These are phyloP conservation scores for Remorina albescens DNA, from an alignment of 2,797 vertebrate species.

Conservation along the genomic window DNA sequence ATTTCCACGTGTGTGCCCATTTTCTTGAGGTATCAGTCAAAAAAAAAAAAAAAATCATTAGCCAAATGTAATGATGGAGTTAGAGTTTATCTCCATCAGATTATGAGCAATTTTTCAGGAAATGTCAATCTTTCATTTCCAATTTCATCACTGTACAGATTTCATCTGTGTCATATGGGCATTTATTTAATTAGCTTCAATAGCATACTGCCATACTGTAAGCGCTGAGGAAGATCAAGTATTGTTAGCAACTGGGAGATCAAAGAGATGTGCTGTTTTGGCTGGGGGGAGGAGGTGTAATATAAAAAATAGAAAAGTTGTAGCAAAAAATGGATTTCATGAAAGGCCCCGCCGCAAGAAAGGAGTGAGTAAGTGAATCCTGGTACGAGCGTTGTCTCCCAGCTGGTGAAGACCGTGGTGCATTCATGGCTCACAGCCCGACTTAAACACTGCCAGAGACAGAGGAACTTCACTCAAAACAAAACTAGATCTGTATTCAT, in stretches of 20 bases:
- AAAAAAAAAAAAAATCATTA: constrained; percentile 15
- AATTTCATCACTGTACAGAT: constrained; percentile 22
- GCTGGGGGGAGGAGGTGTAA: constrained; percentile 6
- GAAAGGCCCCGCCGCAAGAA: neutral
- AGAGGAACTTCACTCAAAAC: neutral
- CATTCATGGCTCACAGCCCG: constrained; percentile 8
- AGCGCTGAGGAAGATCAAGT: constrained; percentile 11
- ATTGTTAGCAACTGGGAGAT: constrained; percentile 19
- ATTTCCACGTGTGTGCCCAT: constrained; percentile 31
- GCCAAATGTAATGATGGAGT: constrained; percentile 33
- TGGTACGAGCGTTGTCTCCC: neutral
- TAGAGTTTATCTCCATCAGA: constrained; percentile 29
- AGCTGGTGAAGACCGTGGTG: neutral
- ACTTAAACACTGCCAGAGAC: constrained; percentile 43
- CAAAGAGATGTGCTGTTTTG: constrained; percentile 19
- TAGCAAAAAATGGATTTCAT: neutral
- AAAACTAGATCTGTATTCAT: constrained; percentile 9
- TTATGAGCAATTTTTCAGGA: constrained; percentile 20
- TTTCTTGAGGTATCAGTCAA: constrained; percentile 28
- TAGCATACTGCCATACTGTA: constrained; percentile 24
- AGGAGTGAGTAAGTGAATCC: neutral
- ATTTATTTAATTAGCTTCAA: constrained; percentile 31
- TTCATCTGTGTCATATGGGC: constrained; percentile 4
- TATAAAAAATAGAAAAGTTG: constrained; percentile 20
- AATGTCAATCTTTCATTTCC: constrained; percentile 21